These are phyloP conservation scores for Danio tinwini DNA, from an alignment of 2,797 vertebrate species.

Conservation along the genomic window DNA sequence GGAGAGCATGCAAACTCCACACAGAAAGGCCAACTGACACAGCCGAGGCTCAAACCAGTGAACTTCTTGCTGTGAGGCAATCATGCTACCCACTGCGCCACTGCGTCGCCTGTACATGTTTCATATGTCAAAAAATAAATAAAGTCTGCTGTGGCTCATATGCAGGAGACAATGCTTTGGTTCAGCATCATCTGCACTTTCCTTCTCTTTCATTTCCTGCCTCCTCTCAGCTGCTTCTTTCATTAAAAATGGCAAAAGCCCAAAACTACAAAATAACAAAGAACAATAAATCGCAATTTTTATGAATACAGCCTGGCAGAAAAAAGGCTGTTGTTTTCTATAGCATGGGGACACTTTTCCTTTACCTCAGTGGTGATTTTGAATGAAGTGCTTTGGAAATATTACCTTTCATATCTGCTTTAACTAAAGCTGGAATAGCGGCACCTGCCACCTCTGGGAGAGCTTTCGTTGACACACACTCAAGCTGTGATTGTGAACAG, in stretches of 20 bases:
- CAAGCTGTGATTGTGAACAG: background rate
- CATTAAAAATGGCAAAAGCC: slow-evolving; percentile 33
- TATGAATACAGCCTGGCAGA: background rate
- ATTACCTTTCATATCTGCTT: slow-evolving; percentile 45
- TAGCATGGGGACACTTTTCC: slow-evolving; percentile 13
- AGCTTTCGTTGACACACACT: slow-evolving; percentile 37
- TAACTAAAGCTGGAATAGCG: slow-evolving; percentile 41
- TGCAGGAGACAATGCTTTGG: background rate
- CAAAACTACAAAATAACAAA: background rate
- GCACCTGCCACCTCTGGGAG: slow-evolving; percentile 45
- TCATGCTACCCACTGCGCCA: too few relatives aligned
- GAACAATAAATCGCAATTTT: background rate
- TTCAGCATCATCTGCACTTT: slow-evolving; percentile 1
- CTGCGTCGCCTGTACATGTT: too few relatives aligned
- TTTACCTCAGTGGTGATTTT: slow-evolving; percentile 39
- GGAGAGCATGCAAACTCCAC: too few relatives aligned
- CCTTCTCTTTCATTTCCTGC: slow-evolving; percentile 15
- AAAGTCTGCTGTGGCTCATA: background rate
- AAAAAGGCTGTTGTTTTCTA: slow-evolving; percentile 4
- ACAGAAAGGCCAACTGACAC: too few relatives aligned
- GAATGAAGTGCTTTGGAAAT: slow-evolving; percentile 49
- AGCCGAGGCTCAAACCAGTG: too few relatives aligned
- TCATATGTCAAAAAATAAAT: too few relatives aligned
- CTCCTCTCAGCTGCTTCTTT: slow-evolving; percentile 14
- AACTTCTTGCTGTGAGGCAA: too few relatives aligned